A percentile compares a stretch with the other conserved stretches of the same genome.
These are phyloP conservation scores for Taeniopygia guttata DNA, from an alignment of 2,797 vertebrate species.

Conservation along the genomic window DNA sequence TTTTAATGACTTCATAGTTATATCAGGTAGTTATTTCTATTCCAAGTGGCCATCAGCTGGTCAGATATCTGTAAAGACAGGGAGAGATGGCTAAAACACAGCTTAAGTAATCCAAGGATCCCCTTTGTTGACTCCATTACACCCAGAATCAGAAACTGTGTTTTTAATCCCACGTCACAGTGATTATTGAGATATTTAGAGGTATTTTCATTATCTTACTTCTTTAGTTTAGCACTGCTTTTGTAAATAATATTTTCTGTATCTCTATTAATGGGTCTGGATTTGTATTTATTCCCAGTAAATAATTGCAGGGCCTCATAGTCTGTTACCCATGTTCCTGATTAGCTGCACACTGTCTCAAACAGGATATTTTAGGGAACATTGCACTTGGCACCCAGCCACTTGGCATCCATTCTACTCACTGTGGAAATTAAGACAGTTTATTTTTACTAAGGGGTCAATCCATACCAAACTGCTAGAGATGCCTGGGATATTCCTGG, in stretches of 20 bases:
- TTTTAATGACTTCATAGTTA: background rate
- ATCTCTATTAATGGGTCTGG: background rate
- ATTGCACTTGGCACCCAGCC: background rate
- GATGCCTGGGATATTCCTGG: background rate
- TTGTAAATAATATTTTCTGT: background rate
- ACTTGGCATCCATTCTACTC: background rate
- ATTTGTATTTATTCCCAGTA: background rate
- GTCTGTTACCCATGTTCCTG: background rate
- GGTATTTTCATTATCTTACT: background rate
- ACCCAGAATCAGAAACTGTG: background rate
- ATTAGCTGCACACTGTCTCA: background rate
- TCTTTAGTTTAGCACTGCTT: background rate
- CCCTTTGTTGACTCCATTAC: background rate
- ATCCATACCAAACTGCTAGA: background rate
- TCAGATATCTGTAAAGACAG: background rate
- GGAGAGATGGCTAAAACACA: background rate
- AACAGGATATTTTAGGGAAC: background rate
- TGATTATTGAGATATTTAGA: background rate
- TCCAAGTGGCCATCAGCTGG: background rate
- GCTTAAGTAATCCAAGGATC: background rate
- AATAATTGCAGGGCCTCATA: too few species aligned
- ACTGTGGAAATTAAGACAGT: background rate
- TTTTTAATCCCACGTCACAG: background rate
- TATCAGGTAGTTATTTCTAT: background rate
- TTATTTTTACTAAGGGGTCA: background rate